Percentiles rank a stretch among this genome's conserved stretches.
Conservation (phyloP, 1,140 invertebrate species). For the Lordiphosa collinella region DNA sequence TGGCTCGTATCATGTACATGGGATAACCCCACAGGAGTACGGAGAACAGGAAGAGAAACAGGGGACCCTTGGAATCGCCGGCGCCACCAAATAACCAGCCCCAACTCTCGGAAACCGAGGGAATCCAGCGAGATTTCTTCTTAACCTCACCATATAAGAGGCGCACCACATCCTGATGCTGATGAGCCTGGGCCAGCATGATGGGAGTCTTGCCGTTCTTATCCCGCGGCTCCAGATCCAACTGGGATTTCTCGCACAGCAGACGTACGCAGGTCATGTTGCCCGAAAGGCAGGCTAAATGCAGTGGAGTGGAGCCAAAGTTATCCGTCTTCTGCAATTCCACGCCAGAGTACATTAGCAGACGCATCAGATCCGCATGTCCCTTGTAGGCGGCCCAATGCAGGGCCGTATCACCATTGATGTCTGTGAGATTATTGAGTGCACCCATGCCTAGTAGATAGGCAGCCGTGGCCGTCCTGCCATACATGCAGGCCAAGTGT, state of each 20-base stretch:
- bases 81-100: slow-evolving; percentile 93
- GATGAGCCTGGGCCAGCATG: slow-evolving; percentile 91
- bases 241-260: slow-evolving; percentile 90
- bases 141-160: slow-evolving; percentile 90
- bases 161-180: slow-evolving; percentile 90
- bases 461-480: slow-evolving; percentile 91
- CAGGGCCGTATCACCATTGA: slow-evolving; percentile 94
- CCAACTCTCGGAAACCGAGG: slow-evolving; percentile 92
- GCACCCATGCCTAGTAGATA: slow-evolving; percentile 94
- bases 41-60: slow-evolving; percentile 91
- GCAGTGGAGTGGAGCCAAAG: slow-evolving; percentile 95
- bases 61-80: slow-evolving; percentile 92
- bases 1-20: slow-evolving; percentile 93
- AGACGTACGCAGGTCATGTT: slow-evolving; percentile 90
- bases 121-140: slow-evolving; percentile 89
- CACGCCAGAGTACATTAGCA: slow-evolving; percentile 88
- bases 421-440: slow-evolving; percentile 90
- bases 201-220: slow-evolving; percentile 95
- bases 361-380: slow-evolving; percentile 90
- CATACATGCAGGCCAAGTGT: slow-evolving; percentile 96
- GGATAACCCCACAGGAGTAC: slow-evolving; percentile 95
- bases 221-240: slow-evolving; percentile 89
- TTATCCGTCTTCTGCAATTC: slow-evolving; percentile 92
- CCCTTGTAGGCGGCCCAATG: slow-evolving; percentile 97
- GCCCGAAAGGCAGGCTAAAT: slow-evolving; percentile 94